Evolutionary conservation across 2,888 invertebrate species (phyloP), one percentile per base, ranked within the genome.

Genomic region (Pyrochroa serraticornis): DNA sequence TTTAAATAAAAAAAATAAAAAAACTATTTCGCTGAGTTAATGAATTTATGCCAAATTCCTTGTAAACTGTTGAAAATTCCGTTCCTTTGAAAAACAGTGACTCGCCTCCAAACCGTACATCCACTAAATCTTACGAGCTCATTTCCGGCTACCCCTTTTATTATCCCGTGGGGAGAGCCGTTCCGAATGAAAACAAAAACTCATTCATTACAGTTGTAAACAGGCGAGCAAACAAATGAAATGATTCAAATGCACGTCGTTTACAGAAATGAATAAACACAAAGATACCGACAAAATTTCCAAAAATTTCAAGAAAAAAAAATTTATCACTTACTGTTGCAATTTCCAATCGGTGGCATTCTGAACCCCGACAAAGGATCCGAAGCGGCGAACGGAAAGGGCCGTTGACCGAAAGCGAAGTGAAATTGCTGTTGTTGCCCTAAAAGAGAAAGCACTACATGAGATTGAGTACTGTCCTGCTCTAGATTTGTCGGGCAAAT

Each of bases 371-470:
- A 92, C 43, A 93, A 83, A 36, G 93, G 93, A 80, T 93, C 93
- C 50, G 85, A 82, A 54, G 92, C 88, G 67, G 93, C 93, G 75
- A 95, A 92, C 57, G 92, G 89, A 79, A 93, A 92, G 50, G 93
- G 92, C 64, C 93, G 85, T 79, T 93, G 92, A 37, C 92, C 92
- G 70, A 91, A 92, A 73, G 93, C 93, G 82, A 95, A 93, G 82
- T 95, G 93, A 81, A 95, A 94, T 84, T 94, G 94, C 82, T 95
- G 94, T 83, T 95, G 95, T 82, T 93, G 93, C 84, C 95, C 95
- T 95, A 91, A 84, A 87, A 93, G 88, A 82, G 91, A 91, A 82
- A 92, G 85, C 90, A 92, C 92, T 92, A 81, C 68, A 73, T 77
- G 75, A 77, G 73, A 72, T 67, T 73, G 66, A 72, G 70, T 69